Evolutionary conservation across 2,797 vertebrate species (phyloP), one percentile per base, ranked within the genome.

Genomic region (Parotocinclus haroldoi): DNA sequence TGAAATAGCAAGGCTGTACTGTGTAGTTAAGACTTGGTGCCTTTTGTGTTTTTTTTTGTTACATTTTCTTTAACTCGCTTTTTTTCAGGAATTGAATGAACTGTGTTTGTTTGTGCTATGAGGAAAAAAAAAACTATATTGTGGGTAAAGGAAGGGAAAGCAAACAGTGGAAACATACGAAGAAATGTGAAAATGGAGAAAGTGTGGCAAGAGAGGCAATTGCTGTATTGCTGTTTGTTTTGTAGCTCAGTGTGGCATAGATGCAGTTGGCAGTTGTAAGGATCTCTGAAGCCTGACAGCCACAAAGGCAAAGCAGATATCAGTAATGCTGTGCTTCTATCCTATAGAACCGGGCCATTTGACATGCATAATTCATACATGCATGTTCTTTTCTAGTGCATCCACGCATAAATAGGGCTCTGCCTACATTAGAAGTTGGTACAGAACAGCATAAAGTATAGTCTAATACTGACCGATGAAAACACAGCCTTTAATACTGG

Each of bases 311-410:
- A 65, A 72, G 64, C 66, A 72, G 59, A 74, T 69, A 74, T 73
- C 75, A 77, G 62, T 49, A 71, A 72, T 57, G 50, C 68, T 65
- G 55, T 52, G 55, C 60, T 58, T 66, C 58, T 78, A 65, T 73
- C 59, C 76, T 81, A 78, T 79, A 81, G 46, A 80, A 78, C 71
- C 66, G 71, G 74, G 76, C 67, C 76, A 76, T 75, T 76, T 46
- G 70, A 74, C 64, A 78, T 79, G 65, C 78, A 78, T 78, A 49
- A 81, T 78, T 78, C 73, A 76, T 77, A 63, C 38, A 51, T 72
- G 54, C 66, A 72, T 68, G 57, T 67, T 67, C 66, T 59, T 66
- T 44, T 72, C 42, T 60, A 58, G 62, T 58, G 9, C 64, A 75
- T 11, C 27, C 27, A 27, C 5, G 27, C 27, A 27, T 27, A 27